Percentiles rank a stretch among this genome's conserved stretches.
These are phyloP conservation scores for Ataeniobius toweri DNA, from an alignment of 2,797 vertebrate species.

Conservation along the genomic window DNA sequence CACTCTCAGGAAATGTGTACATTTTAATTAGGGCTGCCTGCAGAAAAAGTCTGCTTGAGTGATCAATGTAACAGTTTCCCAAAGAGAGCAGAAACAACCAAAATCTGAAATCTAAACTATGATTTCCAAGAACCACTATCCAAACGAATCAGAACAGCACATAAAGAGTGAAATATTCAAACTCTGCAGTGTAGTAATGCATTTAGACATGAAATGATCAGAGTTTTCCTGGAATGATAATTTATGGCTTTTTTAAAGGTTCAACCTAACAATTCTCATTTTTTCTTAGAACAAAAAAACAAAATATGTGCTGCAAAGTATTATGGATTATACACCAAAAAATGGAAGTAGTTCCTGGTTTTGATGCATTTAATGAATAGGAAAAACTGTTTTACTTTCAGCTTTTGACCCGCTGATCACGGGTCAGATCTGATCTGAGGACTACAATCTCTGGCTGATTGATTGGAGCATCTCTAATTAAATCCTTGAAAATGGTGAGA, in stretches of 20 bases:
- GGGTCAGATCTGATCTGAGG: background rate
- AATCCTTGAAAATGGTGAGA: too few relatives aligned
- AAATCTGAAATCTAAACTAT: constrained; percentile 22
- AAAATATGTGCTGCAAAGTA: background rate
- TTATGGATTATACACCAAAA: background rate
- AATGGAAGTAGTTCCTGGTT: background rate
- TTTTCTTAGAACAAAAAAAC: background rate
- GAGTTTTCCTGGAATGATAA: background rate
- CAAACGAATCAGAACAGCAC: constrained; percentile 6
- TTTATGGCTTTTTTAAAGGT: background rate
- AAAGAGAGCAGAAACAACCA: constrained; percentile 22
- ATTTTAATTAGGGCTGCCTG: constrained; percentile 35
- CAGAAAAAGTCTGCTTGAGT: constrained; percentile 22
- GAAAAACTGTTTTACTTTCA: background rate
- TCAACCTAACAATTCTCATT: too few relatives aligned
- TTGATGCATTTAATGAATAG: background rate
- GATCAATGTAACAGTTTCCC: constrained; percentile 33
- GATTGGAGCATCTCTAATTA: background rate
- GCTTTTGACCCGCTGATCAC: background rate
- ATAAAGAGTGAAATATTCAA: constrained; percentile 8
- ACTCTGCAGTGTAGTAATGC: constrained; percentile 28
- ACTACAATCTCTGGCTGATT: background rate
- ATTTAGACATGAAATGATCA: constrained; percentile 7
- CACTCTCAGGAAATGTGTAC: constrained; percentile 65
- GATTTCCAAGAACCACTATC: constrained; percentile 3